phyloP scores from a whole-genome alignment of 53 echinoderm and acorn worm species.

The Glandiceps talaboti region DNA sequence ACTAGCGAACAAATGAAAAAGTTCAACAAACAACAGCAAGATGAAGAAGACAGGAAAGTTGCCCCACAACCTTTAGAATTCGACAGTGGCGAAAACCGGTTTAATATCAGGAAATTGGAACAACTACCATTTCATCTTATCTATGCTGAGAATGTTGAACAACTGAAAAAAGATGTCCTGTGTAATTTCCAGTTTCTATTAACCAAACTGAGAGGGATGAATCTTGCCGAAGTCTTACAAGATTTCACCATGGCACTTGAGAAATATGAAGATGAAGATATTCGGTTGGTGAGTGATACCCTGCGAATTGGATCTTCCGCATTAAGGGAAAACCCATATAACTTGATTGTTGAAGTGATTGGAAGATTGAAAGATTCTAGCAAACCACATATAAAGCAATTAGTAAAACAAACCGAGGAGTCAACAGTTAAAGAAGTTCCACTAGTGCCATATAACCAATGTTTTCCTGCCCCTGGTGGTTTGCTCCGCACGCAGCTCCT shows the following conservation, averaged over 20 bases:
- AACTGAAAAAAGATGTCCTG: slow-evolving; percentile 10
- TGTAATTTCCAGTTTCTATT: slow-evolving; percentile 24
- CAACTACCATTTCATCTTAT: slow-evolving; percentile 28
- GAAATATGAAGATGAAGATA: slow-evolving; percentile 12
- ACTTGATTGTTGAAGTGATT: slow-evolving; percentile 23
- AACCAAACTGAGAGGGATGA: slow-evolving; percentile 17
- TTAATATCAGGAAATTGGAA: slow-evolving; percentile 25
- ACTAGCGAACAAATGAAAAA: background rate
- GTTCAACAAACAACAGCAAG: background rate
- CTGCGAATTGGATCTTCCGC: slow-evolving; percentile 24
- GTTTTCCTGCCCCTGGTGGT: background rate
- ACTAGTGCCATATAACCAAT: background rate
- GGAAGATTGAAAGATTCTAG: slow-evolving; percentile 17
- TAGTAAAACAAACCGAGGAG: background rate
- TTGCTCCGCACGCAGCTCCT: background rate
- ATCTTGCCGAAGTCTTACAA: slow-evolving; percentile 20
- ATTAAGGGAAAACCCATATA: slow-evolving; percentile 13
- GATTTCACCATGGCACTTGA: slow-evolving; percentile 22
- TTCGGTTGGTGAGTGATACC: slow-evolving; percentile 8
- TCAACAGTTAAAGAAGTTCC: background rate
- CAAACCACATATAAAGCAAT: background rate
- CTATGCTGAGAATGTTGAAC: slow-evolving; percentile 11
- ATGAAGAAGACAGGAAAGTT: slow-evolving; percentile 30
- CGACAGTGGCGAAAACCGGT: background rate
- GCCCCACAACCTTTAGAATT: slow-evolving; percentile 22